Conservation (phyloP, 2,113 vertebrate genomes). For the Salvelinus alpinus region DNA sequence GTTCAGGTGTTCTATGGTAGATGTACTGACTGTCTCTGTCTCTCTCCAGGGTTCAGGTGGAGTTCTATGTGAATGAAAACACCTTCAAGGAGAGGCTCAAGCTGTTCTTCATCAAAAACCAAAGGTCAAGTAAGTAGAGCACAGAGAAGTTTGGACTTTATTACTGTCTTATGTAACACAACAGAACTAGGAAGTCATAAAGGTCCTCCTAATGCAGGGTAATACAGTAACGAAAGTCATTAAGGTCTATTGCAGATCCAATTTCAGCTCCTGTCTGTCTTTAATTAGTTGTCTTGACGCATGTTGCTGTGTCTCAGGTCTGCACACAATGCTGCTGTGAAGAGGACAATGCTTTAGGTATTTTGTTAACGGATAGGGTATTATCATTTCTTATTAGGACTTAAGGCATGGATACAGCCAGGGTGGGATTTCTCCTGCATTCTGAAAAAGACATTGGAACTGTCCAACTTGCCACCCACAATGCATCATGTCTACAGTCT, state of each 20-base stretch:
- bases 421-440: not conserved
- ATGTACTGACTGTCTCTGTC: not conserved
- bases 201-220: too few relatives aligned
- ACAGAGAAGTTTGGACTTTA: conserved; percentile 16
- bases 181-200: too few relatives aligned
- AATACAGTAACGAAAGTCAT: too few relatives aligned
- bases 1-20: too few relatives aligned
- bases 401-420: conserved; percentile 7
- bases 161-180: too few relatives aligned
- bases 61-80: conserved; percentile 98
- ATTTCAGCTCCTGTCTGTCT: conserved; percentile 11
- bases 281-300: conserved; percentile 22
- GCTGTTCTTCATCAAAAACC: conserved; percentile 99
- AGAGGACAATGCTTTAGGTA: not conserved
- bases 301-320: not conserved
- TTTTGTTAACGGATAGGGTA: conserved; percentile 10
- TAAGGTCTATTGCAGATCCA: too few relatives aligned
- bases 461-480: not conserved
- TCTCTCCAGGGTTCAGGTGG: conserved; percentile 89
- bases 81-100: conserved; percentile 98
- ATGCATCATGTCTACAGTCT: too few relatives aligned
- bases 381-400: conserved; percentile 4
- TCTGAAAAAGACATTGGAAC: not conserved
- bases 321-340: conserved; percentile 4
- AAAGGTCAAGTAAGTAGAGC: conserved; percentile 92